A percentile compares a stretch with the other conserved stretches of the same genome.
phyloP scores from a whole-genome alignment of 2,113 vertebrate species.

The Myiozetetes cayanensis region DNA sequence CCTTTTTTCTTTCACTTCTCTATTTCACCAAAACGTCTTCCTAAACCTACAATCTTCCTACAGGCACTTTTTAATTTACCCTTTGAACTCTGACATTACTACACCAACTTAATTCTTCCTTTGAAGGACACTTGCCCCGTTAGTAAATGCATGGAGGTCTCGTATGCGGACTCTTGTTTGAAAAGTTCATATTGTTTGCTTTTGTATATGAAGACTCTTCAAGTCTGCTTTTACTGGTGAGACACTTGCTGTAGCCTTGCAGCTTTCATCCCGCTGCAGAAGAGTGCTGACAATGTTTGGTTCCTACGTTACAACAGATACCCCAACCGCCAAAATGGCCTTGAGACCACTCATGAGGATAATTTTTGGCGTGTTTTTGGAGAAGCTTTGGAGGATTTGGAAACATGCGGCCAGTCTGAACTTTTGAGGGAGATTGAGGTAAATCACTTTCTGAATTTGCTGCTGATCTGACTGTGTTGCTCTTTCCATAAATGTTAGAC shows the following conservation, averaged over 20 bases:
- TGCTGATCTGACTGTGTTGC: neutral
- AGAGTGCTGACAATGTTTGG: slow-evolving; percentile 81
- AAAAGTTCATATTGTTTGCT: slow-evolving; percentile 72
- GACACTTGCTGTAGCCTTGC: slow-evolving; percentile 70
- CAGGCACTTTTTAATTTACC: slow-evolving; percentile 75
- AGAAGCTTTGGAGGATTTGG: slow-evolving; percentile 95
- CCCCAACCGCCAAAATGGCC: slow-evolving; percentile 85
- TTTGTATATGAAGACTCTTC: slow-evolving; percentile 76
- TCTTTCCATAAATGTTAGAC: neutral
- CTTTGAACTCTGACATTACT: slow-evolving; percentile 70
- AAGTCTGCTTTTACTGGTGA: slow-evolving; percentile 72
- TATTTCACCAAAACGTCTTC: slow-evolving; percentile 78
- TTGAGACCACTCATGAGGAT: slow-evolving; percentile 85
- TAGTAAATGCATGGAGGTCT: slow-evolving; percentile 76
- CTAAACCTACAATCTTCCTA: slow-evolving; percentile 79
- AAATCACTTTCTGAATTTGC: slow-evolving; percentile 48
- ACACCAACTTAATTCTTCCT: slow-evolving; percentile 68
- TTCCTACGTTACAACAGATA: slow-evolving; percentile 95
- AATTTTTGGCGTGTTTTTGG: slow-evolving; percentile 90
- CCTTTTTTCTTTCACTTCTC: slow-evolving; percentile 80
- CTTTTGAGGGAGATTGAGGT: slow-evolving; percentile 98
- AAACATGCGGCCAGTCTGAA: slow-evolving; percentile 97
- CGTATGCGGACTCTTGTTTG: slow-evolving; percentile 68
- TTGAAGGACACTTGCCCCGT: slow-evolving; percentile 66
- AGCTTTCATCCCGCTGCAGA: slow-evolving; percentile 60